Percentiles rank a stretch among this genome's conserved stretches.
phyloP scores from a whole-genome alignment of 2,888 invertebrate genomes.

The Nemurella pictetii region DNA sequence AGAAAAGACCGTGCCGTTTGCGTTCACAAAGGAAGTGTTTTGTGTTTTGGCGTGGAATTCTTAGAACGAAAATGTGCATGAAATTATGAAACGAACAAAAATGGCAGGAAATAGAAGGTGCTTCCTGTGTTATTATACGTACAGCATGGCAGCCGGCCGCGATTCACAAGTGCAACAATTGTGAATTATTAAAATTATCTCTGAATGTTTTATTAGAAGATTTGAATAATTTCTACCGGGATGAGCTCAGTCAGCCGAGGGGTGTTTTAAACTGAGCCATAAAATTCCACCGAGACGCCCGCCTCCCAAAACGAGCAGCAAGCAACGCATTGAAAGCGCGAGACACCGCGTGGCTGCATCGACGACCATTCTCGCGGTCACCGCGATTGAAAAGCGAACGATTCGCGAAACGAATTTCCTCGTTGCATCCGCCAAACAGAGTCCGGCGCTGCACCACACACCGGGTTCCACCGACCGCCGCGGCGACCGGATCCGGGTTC shows the following conservation, averaged over 20 bases:
- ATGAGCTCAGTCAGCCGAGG: neutral
- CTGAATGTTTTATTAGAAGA: neutral
- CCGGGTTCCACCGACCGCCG: neutral
- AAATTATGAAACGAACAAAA: neutral
- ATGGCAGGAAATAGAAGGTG: neutral
- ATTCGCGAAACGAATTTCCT: neutral
- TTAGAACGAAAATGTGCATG: neutral
- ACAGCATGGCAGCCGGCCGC: neutral
- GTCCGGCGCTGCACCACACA: no score
- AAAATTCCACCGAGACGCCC: neutral
- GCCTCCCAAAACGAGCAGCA: neutral
- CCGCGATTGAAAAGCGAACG: no score
- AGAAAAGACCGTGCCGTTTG: neutral
- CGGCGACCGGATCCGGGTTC: neutral
- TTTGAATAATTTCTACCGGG: neutral
- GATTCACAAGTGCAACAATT: neutral
- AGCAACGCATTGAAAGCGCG: neutral
- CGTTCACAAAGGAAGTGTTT: neutral
- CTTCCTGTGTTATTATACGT: neutral
- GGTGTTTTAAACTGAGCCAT: neutral
- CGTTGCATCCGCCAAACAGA: neutral
- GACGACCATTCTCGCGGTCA: neutral
- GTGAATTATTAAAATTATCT: neutral
- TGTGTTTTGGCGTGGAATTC: neutral
- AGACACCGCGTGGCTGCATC: neutral